Evolutionary conservation across 2,888 invertebrate species (phyloP), one percentile per base, ranked within the genome.

Genomic region (Plutella xylostella): DNA sequence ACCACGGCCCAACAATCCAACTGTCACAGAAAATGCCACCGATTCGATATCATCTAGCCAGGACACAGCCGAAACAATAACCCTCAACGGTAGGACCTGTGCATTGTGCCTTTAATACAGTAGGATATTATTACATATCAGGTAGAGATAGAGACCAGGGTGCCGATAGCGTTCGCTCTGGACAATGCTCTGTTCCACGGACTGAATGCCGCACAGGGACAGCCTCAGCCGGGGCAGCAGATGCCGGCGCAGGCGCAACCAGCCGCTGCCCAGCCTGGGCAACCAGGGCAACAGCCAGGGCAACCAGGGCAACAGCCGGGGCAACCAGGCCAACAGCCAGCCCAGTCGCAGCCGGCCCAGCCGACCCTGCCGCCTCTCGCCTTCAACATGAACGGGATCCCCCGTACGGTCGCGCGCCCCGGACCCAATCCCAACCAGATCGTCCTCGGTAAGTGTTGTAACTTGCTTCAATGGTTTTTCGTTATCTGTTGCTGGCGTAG

Each of bases 61-160:
- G n/a, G n/a, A n/a, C n/a, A n/a, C n/a, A n/a, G n/a, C n/a, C n/a
- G n/a, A n/a, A n/a, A n/a, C n/a, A n/a, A n/a, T n/a, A n/a, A n/a
- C n/a, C n/a, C n/a, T n/a, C n/a, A n/a, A n/a, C n/a, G n/a, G n/a
- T n/a, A n/a, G n/a, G n/a, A n/a, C n/a, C n/a, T n/a, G n/a, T n/a
- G n/a, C n/a, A n/a, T n/a, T n/a, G n/a, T n/a, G n/a, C n/a, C n/a
- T n/a, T n/a, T n/a, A n/a, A n/a, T n/a, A n/a, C n/a, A n/a, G n/a
- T n/a, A n/a, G n/a, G n/a, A n/a, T n/a, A n/a, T n/a, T n/a, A n/a
- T n/a, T n/a, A n/a, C n/a, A n/a, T 72, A 70, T 48, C 73, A 74
- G 61, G 64, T 75, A 48, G 76, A 74, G 51, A 72, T 76, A 50
- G 75, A 71, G 47, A 66, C 72, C 25, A 60, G 69, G 52, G 65